Evolutionary conservation across 2,113 vertebrate species (phyloP).

Genomic region (Hemiprocne comata): DNA sequence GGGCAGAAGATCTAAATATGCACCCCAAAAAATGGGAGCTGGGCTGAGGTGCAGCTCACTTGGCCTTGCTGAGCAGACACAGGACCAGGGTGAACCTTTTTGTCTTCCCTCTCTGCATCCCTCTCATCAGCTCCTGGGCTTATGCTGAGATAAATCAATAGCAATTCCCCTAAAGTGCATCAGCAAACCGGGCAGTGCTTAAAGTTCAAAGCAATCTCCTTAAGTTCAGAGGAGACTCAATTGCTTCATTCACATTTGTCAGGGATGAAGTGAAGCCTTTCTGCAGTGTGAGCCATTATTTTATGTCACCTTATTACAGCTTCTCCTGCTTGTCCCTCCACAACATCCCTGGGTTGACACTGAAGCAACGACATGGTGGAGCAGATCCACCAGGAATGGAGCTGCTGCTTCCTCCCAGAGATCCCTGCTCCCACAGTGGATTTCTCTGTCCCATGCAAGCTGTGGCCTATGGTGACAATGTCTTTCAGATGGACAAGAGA

Average conservation of each 20-base stretch:
- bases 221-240: background rate
- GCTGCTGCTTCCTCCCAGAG: background rate
- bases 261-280: background rate
- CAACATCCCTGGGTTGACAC: rapidly evolving
- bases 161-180: background rate
- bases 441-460: background rate
- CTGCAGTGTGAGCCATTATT: background rate
- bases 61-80: rapidly evolving
- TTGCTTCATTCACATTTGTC: background rate
- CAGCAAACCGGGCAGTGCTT: rapidly evolving
- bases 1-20: background rate
- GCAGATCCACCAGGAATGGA: background rate
- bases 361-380: rapidly evolving
- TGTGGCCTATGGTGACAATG: background rate
- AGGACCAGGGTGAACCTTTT: background rate
- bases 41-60: rapidly evolving
- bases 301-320: rapidly evolving
- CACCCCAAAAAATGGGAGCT: background rate
- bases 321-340: background rate
- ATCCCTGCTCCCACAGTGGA: background rate
- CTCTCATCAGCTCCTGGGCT: background rate
- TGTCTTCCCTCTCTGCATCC: background rate
- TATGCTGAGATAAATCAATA: rapidly evolving
- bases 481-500: background rate
- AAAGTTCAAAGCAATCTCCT: background rate